A percentile compares a stretch with the other conserved stretches of the same genome.
phyloP scores from a whole-genome alignment of 2,113 vertebrate genomes.

The Protomyctophum bolini region DNA sequence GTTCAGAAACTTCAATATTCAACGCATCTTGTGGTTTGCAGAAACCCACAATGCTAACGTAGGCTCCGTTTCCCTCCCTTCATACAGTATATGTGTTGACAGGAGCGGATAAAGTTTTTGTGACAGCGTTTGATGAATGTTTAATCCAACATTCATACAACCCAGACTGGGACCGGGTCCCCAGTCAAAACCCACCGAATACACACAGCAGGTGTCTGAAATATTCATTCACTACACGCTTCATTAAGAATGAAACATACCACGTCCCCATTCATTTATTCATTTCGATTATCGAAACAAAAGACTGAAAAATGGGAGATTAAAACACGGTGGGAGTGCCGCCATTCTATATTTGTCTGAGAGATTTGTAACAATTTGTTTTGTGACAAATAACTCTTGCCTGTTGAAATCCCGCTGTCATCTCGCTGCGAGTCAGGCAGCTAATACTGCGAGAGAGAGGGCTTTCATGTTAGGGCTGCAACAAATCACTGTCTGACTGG shows the following conservation, averaged over 20 bases:
- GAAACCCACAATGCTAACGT: no score
- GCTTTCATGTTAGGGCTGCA: constrained; percentile 52
- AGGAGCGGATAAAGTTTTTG: constrained; percentile 77
- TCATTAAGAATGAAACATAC: constrained; percentile 83
- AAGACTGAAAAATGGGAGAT: constrained; percentile 76
- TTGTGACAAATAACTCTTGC: constrained; percentile 77
- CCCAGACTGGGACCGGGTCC: constrained; percentile 69
- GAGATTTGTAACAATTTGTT: constrained; percentile 84
- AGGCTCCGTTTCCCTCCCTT: constrained; percentile 36
- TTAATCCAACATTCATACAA: constrained; percentile 80
- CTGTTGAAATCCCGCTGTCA: constrained; percentile 75
- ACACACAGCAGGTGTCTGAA: constrained; percentile 80
- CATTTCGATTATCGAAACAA: constrained; percentile 82
- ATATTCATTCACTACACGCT: constrained; percentile 81
- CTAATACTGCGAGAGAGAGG: constrained; percentile 34
- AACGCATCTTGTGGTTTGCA: no score
- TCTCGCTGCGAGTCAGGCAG: constrained; percentile 65
- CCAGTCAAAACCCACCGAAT: constrained; percentile 75
- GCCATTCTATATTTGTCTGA: constrained; percentile 77
- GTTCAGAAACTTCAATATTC: no score
- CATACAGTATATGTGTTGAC: constrained; percentile 50
- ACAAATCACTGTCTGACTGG: constrained; percentile 69
- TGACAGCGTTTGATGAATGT: constrained; percentile 82
- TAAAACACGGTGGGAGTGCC: constrained; percentile 70
- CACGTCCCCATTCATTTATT: constrained; percentile 75